Evolutionary conservation across 2,113 vertebrate species (phyloP), one percentile per base, ranked within the genome.

Genomic region (Mellivora capensis): DNA sequence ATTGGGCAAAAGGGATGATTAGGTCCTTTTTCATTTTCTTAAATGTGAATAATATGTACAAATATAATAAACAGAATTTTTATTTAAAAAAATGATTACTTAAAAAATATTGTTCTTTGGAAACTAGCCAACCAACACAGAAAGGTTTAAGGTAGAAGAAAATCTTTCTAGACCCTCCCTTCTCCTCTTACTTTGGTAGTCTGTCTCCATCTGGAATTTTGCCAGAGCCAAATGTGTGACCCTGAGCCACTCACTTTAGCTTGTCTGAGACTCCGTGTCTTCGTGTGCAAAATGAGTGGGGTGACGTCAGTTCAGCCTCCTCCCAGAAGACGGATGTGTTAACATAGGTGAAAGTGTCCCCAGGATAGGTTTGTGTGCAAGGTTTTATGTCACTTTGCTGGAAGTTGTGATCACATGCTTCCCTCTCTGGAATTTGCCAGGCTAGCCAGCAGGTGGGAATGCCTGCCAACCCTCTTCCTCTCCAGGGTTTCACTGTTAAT

Each of bases 381-480:
- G 54, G 85, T 69, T 87, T 57, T 13, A 34, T 21, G 31, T 7
- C 9, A 2, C 39, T 44, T 31, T 29, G 23, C 49, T 23, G 29
- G 57, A 39, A 93, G 74, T 42, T 44, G 0, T 2, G 7, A n/a
- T 17, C 96, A 77, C 44, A 5, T 3, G 34, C 79, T 91, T 71
- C 31, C 86, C 67, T 91, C 52, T 10, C 44, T 69, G 71, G 44
- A 86, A n/a, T 29, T 1, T 79, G 76, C 71, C 88, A 67, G 71
- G 86, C 61, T 29, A 57, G 61, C 81, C 67, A 44, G 6, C 0
- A 14, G 34, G 39, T 7, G 34, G n/a, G 47, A 84, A 39, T 3
- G 49, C 57, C 72, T 34, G 59, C 77, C 86, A 96, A 13, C 8
- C 74, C 61, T 59, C 93, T 93, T 91, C 93, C 96, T 94, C 91